phyloP scores from a whole-genome alignment of 2,797 vertebrate species.

The Pteropus rufus region DNA sequence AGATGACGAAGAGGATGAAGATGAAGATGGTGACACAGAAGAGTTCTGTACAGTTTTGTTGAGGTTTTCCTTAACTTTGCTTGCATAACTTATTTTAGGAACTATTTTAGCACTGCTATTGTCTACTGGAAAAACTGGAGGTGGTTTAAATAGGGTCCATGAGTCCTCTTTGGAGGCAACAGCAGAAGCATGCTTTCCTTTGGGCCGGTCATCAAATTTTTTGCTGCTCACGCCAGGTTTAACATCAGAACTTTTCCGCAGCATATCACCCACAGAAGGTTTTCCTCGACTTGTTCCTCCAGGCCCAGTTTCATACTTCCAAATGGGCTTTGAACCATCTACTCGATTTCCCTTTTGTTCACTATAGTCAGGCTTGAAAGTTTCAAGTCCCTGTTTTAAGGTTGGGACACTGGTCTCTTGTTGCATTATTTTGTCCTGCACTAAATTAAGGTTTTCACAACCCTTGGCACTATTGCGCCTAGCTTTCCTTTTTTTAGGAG shows the following conservation, averaged over 20 bases:
- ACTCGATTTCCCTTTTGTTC: conserved; percentile 88
- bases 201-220: conserved; percentile 94
- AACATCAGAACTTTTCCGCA: conserved; percentile 92
- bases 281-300: conserved; percentile 81
- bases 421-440: conserved; percentile 91
- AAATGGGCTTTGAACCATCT: conserved; percentile 86
- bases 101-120: conserved; percentile 99
- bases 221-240: conserved; percentile 90
- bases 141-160: conserved; percentile 99
- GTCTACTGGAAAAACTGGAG: conserved; percentile 99
- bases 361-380: conserved; percentile 82
- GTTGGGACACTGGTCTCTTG: conserved; percentile 81
- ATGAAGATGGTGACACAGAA: conserved; percentile 79
- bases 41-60: conserved; percentile 94
- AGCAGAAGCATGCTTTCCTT: conserved; percentile 89
- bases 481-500: conserved; percentile 94
- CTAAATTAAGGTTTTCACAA: conserved; percentile 88
- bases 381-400: conserved; percentile 85
- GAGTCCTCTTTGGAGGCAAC: conserved; percentile 94
- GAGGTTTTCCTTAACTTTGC: conserved; percentile 99
- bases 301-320: conserved; percentile 82
- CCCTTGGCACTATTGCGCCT: conserved; percentile 92
- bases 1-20: conserved; percentile 86
- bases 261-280: conserved; percentile 84
- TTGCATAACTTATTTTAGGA: conserved; percentile 99